These are phyloP conservation scores for Melanotaenia maccullochi DNA, from an alignment of 2,797 vertebrate species.

Conservation along the genomic window DNA sequence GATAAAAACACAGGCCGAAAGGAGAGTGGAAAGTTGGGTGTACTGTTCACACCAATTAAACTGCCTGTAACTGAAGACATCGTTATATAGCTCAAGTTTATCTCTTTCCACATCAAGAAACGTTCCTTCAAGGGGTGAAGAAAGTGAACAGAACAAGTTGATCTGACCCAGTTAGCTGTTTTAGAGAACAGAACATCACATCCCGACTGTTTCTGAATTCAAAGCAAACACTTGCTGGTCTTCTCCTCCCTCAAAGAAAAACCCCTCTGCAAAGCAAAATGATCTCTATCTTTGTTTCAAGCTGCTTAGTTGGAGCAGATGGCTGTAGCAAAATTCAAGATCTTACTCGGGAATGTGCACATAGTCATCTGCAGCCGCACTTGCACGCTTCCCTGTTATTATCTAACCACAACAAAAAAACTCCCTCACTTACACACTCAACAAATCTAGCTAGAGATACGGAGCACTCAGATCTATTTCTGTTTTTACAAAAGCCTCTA, in stretches of 20 bases:
- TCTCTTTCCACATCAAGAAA: slow-evolving; percentile 44
- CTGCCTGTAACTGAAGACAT: slow-evolving; percentile 35
- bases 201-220: slow-evolving; percentile 44
- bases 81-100: slow-evolving; percentile 12
- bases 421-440: neutral
- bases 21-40: neutral
- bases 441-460: slow-evolving; percentile 18
- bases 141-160: slow-evolving; percentile 39
- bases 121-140: slow-evolving; percentile 20
- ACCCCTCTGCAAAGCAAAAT: neutral
- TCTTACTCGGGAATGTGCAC: neutral
- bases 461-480: slow-evolving; percentile 19
- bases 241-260: slow-evolving; percentile 34
- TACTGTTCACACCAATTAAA: slow-evolving; percentile 51
- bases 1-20: slow-evolving; percentile 7
- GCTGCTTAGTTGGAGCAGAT: slow-evolving; percentile 13
- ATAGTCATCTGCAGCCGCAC: slow-evolving; percentile 21
- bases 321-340: slow-evolving; percentile 19
- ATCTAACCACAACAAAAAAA: slow-evolving; percentile 30
- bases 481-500: slow-evolving; percentile 14
- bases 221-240: slow-evolving; percentile 33
- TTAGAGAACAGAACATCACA: slow-evolving; percentile 66
- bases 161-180: slow-evolving; percentile 55
- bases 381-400: slow-evolving; percentile 11
- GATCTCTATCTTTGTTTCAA: slow-evolving; percentile 12